Base-by-base conservation (phyloP, 2,888 invertebrate genomes). In the Mechanitis messenoides region DNA sequence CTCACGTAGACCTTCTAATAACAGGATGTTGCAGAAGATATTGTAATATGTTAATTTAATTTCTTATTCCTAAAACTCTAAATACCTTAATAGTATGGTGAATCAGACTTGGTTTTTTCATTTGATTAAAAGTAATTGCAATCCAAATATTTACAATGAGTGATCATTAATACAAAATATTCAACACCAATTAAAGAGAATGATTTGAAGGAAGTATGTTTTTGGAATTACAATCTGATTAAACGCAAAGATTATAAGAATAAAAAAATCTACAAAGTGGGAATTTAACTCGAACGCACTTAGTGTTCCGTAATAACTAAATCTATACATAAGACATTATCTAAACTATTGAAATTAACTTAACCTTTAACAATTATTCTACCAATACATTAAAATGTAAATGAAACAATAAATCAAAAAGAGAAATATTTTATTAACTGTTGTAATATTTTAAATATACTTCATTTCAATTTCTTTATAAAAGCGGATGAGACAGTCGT, bases 381-480 rank as follows among this genome's bases (percentile, higher is more conserved):
- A 35, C 35, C 35, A 2, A 35, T 35, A 35, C 35, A 5, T n/a
- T 47, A 5, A 20, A 20, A 20, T 20, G 20, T 20, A 20, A 20
- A 20, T 20, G 20, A 20, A 20, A 20, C 20, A 20, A 20, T 20
- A 20, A 20, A 20, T 20, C 20, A 20, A 20, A 20, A 20, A 20
- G 20, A 20, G 20, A 20, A 20, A 20, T 20, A 20, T 20, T 20
- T 20, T 20, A 20, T 20, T 20, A 20, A 47, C n/a, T 47, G 3
- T 4, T 20, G n/a, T n/a, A 20, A 28, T 47, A 20, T 20, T 47
- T 47, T 20, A 47, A 47, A 47, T 47, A 20, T 47, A 47, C 68
- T 69, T 71, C 68, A 66, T 62, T 68, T 67, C 62, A 61, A 64
- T 57, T 58, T 59, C 57, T 46, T 61, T 68, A 69, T 68, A 69